Evolutionary conservation across 2,888 invertebrate genomes (phyloP), one percentile per base, ranked within the genome.

Genomic region (Stenchaetothrips biformis): DNA sequence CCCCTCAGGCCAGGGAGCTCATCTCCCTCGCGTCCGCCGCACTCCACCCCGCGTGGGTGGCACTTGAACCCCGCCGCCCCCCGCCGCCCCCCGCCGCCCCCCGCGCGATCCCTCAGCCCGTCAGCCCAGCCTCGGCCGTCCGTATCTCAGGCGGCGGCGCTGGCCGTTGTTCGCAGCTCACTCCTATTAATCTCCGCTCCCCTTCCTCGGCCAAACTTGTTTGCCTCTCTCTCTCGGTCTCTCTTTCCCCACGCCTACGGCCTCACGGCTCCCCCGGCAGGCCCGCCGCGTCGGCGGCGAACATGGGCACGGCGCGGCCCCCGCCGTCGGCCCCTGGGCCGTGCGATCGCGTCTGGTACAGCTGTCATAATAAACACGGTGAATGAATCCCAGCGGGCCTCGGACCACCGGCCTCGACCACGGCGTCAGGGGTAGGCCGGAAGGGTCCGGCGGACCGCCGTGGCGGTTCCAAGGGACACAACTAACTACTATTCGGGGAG

Each of bases 91-190:
- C 11, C 4, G 53, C 53, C 18, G 13, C 18, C 53, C 2, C 53
- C 11, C 53, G 13, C 13, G 0, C 53, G 53, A 4, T 37, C 37
- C 37, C 37, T 37, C 37, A 37, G 37, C 37, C 37, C 37, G 37
- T 37, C 37, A 37, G 37, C 37, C 37, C 37, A 37, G 37, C 37
- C 37, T 37, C 37, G 37, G 13, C 18, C 53, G 16, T 53, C 53
- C 67, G 67, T 74, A 74, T 74, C 67, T 74, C 67, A 74, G 67
- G 67, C 67, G 67, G 59, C 59, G 59, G 53, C 59, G 59, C 21
- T 25, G 25, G 67, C 25, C 67, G 67, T 74, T 74, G 67, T 74
- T 74, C 67, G 67, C 67, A 74, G 67, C 67, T 74, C 67, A 74
- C 67, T 74, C 67, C 67, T 74, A 74, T 74, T 74, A 74, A 74